Percentiles rank a stretch among this genome's conserved stretches.
Conservation (phyloP, 2,113 vertebrate genomes). For the Chloropsis hardwickii region DNA sequence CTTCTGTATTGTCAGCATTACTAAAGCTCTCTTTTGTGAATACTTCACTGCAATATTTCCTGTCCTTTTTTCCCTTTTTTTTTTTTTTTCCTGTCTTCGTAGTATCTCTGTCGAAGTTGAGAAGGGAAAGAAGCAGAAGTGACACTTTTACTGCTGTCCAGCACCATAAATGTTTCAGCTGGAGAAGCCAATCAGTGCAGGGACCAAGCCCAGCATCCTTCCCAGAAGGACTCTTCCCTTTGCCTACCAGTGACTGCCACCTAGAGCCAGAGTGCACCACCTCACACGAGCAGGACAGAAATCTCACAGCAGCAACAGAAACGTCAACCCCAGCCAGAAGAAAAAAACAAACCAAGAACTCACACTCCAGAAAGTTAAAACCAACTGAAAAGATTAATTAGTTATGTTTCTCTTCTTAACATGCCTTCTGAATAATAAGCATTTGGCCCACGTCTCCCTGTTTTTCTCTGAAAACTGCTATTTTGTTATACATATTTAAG, state of each 20-base stretch:
- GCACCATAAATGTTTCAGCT: neutral
- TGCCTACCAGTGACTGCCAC: slow-evolving; percentile 40
- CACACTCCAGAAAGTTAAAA: neutral
- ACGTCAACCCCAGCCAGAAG: neutral
- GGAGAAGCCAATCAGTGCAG: neutral
- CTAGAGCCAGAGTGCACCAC: neutral
- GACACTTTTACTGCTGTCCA: neutral
- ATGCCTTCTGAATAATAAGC: neutral
- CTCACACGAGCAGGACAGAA: neutral
- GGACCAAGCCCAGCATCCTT: neutral
- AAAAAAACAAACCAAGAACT: neutral
- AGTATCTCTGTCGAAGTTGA: neutral
- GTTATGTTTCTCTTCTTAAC: neutral
- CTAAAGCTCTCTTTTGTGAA: neutral
- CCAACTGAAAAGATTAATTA: neutral
- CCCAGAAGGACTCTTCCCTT: neutral
- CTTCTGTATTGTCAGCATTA: neutral
- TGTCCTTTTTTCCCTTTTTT: fast-evolving
- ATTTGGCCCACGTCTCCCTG: neutral
- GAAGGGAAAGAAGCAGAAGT: neutral
- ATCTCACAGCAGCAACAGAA: neutral
- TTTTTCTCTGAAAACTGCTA: neutral
- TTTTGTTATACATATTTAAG: neutral
- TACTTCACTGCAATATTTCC: neutral
- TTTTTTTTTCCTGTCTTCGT: neutral